Evolutionary conservation across 2,797 vertebrate species (phyloP).

Genomic region (Balearica regulorum): DNA sequence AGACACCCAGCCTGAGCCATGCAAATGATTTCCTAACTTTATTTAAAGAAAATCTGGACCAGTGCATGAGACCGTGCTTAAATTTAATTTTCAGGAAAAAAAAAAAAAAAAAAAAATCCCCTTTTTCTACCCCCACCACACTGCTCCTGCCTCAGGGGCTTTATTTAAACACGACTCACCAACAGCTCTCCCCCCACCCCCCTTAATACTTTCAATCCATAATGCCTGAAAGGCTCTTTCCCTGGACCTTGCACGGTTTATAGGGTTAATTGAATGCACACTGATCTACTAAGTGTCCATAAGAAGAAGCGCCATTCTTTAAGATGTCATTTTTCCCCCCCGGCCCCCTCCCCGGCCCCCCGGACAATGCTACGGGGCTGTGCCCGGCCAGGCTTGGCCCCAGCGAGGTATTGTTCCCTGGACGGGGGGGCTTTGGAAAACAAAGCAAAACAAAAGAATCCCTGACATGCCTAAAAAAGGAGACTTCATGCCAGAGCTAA

Average conservation of each 20-base stretch:
- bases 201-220: slow-evolving; percentile 19
- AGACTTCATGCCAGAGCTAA: slow-evolving; percentile 58
- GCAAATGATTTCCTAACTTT: background rate
- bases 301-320: slow-evolving; percentile 48
- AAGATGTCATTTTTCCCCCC: slow-evolving; percentile 30
- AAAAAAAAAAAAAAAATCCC: background rate
- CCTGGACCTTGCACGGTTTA: slow-evolving; percentile 38
- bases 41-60: background rate
- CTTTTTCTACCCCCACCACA: background rate
- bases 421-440: slow-evolving; percentile 33
- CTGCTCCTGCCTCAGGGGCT: background rate
- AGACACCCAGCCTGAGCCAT: background rate
- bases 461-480: slow-evolving; percentile 52
- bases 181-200: background rate
- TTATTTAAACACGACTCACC: slow-evolving; percentile 16
- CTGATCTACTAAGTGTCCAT: slow-evolving; percentile 44
- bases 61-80: background rate
- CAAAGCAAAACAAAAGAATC: slow-evolving; percentile 66
- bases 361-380: slow-evolving; percentile 14
- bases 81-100: slow-evolving; percentile 6
- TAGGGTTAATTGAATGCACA: slow-evolving; percentile 63
- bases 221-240: slow-evolving; percentile 49
- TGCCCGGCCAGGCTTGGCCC: slow-evolving; percentile 31
- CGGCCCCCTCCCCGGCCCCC: background rate
- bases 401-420: slow-evolving; percentile 44